Evolutionary conservation across 1,140 invertebrate genomes (phyloP), one percentile per base, ranked within the genome.

Genomic region (Nasonia vitripennis): DNA sequence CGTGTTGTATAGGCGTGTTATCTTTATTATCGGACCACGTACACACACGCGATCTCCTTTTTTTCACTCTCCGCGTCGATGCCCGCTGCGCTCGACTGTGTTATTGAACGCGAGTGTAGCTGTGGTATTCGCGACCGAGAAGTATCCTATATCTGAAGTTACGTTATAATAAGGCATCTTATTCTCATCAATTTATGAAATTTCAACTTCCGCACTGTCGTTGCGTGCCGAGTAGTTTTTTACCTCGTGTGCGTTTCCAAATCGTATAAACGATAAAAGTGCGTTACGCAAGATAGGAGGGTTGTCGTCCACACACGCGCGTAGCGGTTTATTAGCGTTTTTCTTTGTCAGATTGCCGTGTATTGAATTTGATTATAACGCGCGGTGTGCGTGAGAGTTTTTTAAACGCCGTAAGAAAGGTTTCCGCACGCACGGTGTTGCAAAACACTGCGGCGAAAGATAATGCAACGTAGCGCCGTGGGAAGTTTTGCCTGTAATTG

Each of bases 351-450:
- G 78, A 77, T 70, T 23, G 45, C 51, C n/a, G 45, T 48, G 5
- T 78, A 73, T 51, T 37, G 71, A 87, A 81, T 83, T 74, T n/a
- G 62, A 84, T 84, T 45, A 37, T 84, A 9, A n/a, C n/a, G 62
- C 67, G 34, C 45, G 45, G 41, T 84, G 62, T 84, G 41, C 78
- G 73, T 85, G 78, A 75, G 84, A 85, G 55, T 75, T 48, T 85
- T 78, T 48, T 62, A 74, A 80, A 23, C 48, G 68, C 37, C 67
- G 6, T 14, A 20, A 73, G 11, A 71, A 80, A 12, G 27, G 79
- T 80, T 80, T 85, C 51, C 48, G 70, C 34, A 67, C 51, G 34
- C 23, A 0, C 17, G 27, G 34, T 31, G 41, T 84, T 84, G 67
- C 45, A 55, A 70, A 51, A 78, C 5, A 27, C 12, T 23, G 68